A percentile compares a stretch with the other conserved stretches of the same genome.
Evolutionary conservation across 2,797 vertebrate species (phyloP).

Genomic region (Malacoraja senta): DNA sequence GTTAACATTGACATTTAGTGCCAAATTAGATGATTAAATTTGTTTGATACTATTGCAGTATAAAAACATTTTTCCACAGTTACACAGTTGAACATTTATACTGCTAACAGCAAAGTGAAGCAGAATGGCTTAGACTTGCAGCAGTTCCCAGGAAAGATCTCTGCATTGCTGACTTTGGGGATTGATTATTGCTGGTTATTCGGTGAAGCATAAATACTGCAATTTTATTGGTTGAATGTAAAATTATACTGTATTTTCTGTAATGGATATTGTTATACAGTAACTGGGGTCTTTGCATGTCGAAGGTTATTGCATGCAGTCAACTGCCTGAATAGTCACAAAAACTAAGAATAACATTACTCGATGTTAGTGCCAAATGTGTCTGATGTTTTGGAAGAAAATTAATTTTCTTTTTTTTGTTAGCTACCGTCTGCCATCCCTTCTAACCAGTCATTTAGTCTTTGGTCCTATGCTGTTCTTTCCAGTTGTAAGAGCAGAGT

Average conservation of each 20-base stretch:
- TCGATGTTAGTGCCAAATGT: background rate
- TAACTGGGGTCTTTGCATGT: conserved; percentile 25
- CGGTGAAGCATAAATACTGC: too few species aligned
- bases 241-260: conserved; percentile 6
- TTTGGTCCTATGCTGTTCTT: background rate
- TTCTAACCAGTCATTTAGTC: background rate
- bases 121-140: too few species aligned
- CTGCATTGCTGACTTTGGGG: background rate
- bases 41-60: background rate
- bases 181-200: background rate
- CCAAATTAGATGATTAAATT: conserved; percentile 19
- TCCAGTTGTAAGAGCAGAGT: background rate
- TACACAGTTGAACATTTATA: background rate
- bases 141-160: background rate
- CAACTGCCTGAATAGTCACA: background rate
- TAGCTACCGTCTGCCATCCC: background rate
- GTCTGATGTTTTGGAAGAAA: background rate
- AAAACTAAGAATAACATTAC: background rate
- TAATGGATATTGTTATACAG: background rate
- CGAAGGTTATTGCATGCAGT: background rate
- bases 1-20: background rate
- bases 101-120: background rate
- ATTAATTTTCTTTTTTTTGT: background rate
- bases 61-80: conserved; percentile 12
- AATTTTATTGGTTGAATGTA: conserved; percentile 15